phyloP scores from a whole-genome alignment of 1,140 invertebrate genomes.

The Trigoniulus corallinus region DNA sequence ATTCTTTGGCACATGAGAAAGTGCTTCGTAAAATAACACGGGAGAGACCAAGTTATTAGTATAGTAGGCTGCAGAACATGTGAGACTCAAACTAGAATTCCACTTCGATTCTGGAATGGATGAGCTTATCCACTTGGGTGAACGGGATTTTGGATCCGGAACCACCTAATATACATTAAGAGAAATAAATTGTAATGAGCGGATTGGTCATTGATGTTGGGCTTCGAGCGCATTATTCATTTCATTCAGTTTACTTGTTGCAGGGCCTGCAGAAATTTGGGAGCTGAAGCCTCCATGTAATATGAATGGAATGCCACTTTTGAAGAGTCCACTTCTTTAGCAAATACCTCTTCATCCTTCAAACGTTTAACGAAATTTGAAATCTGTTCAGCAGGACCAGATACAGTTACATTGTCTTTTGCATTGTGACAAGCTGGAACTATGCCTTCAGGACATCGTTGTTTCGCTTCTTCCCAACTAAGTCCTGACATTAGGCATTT shows the following conservation, averaged over 20 bases:
- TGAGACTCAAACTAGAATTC: conserved; percentile 52
- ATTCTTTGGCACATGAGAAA: conserved; percentile 65
- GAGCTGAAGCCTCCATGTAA: conserved; percentile 69
- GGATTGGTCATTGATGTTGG: neutral
- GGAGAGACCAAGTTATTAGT: conserved; percentile 76
- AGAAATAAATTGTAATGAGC: neutral
- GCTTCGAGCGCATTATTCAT: neutral
- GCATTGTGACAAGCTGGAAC: conserved; percentile 87
- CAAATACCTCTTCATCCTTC: conserved; percentile 65
- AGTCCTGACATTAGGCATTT: conserved; percentile 38
- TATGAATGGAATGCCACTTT: conserved; percentile 89
- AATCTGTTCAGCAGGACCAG: conserved; percentile 57
- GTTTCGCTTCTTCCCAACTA: conserved; percentile 65
- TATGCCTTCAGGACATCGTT: conserved; percentile 53
- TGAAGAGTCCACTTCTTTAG: conserved; percentile 69
- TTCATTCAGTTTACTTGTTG: neutral
- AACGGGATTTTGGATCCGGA: conserved; percentile 54
- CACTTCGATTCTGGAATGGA: conserved; percentile 76
- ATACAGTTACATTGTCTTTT: conserved; percentile 77
- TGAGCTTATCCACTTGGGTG: conserved; percentile 71
- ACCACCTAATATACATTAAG: conserved; percentile 47
- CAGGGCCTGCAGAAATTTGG: conserved; percentile 53
- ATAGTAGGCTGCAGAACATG: conserved; percentile 81
- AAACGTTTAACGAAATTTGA: conserved; percentile 54
- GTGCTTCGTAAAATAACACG: conserved; percentile 49